Evolutionary conservation across 2,113 vertebrate species (phyloP).

Genomic region (Nothoprocta perdicaria): DNA sequence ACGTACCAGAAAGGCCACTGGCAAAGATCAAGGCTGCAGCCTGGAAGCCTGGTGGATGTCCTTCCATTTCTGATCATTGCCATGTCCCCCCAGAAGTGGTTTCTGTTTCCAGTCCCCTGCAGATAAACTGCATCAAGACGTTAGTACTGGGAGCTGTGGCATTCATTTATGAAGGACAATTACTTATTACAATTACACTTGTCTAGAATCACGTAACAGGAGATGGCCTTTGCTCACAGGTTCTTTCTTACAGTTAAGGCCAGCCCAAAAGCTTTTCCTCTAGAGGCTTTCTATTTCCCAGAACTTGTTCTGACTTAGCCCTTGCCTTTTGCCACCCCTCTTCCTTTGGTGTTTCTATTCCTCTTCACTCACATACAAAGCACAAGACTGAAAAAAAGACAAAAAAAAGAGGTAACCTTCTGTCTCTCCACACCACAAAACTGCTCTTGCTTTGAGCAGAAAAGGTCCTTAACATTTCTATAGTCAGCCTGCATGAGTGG

Average conservation of each 20-base stretch:
- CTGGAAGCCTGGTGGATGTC: background rate
- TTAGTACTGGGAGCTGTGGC: background rate
- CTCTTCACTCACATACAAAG: background rate
- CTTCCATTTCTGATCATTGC: background rate
- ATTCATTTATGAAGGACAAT: background rate
- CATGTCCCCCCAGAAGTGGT: background rate
- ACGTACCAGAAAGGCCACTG: background rate
- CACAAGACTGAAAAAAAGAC: background rate
- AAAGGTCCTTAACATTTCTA: background rate
- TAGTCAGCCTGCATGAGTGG: background rate
- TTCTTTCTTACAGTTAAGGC: background rate
- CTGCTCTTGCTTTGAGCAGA: background rate
- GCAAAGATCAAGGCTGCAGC: background rate
- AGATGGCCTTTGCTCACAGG: background rate
- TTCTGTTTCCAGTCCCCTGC: constrained; percentile 11
- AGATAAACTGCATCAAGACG: background rate
- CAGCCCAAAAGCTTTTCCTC: background rate
- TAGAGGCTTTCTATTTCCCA: background rate
- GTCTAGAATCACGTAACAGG: background rate
- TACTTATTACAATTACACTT: background rate
- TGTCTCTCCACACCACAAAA: background rate
- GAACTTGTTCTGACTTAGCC: background rate
- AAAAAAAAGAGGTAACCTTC: background rate
- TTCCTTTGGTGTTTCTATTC: background rate
- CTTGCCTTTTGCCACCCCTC: background rate